phyloP scores from a whole-genome alignment of 2,888 invertebrate genomes.

The Sarcophaga variegata region DNA sequence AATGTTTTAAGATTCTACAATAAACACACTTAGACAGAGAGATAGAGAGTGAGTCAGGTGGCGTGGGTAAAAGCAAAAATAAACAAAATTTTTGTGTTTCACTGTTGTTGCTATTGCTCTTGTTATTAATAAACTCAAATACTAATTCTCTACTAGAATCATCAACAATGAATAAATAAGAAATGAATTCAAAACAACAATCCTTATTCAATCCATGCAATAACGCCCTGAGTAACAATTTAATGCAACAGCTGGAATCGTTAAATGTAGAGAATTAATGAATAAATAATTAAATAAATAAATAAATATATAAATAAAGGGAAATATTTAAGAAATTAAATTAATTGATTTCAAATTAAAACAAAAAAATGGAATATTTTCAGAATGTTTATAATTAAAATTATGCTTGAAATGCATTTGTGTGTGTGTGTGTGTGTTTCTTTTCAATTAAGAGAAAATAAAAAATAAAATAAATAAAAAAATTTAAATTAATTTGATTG shows the following conservation, averaged over 20 bases:
- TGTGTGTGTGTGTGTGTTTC: too few relatives aligned
- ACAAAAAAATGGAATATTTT: neutral
- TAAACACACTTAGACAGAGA: neutral
- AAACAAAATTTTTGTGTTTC: constrained; percentile 21
- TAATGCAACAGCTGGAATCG: neutral
- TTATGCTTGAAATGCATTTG: too few relatives aligned
- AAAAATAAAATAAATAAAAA: too few relatives aligned
- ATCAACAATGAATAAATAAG: too few relatives aligned
- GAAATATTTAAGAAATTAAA: neutral
- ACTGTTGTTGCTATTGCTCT: neutral
- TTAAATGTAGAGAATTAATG: neutral
- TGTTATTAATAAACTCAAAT: neutral
- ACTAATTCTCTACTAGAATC: too few relatives aligned
- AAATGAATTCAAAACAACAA: neutral
- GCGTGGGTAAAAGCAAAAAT: neutral
- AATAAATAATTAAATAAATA: neutral
- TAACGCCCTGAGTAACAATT: neutral
- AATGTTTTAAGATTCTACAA: neutral
- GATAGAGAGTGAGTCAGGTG: neutral
- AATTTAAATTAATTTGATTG: too few relatives aligned
- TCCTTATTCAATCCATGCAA: neutral
- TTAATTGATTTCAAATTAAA: neutral
- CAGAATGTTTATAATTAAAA: too few relatives aligned
- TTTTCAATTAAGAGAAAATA: too few relatives aligned
- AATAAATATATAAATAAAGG: neutral